Conservation (phyloP, 2,888 invertebrate genomes). For the Cheilosia scutellata region DNA sequence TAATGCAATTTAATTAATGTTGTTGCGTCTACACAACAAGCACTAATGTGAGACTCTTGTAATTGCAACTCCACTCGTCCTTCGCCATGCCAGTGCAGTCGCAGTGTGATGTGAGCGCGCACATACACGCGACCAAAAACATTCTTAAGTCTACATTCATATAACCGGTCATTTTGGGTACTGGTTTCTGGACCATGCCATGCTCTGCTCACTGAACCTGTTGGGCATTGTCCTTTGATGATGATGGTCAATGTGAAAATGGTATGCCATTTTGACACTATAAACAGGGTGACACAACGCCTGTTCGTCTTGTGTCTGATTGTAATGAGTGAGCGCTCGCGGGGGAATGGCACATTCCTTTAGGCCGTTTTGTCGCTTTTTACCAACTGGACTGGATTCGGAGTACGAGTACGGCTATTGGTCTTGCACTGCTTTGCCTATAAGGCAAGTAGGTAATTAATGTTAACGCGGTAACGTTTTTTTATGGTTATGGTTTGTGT, state of each 20-base stretch:
- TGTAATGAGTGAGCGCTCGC: conserved; percentile 59
- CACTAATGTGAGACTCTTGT: conserved; percentile 75
- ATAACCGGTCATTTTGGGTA: conserved; percentile 57
- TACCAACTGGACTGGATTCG: conserved; percentile 24
- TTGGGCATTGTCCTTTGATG: conserved; percentile 61
- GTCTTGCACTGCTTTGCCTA: conserved; percentile 31
- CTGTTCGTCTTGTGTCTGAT: conserved; percentile 57
- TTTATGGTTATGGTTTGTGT: conserved; percentile 72
- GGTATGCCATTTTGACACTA: conserved; percentile 74
- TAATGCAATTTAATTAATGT: conserved; percentile 76
- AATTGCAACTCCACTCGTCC: conserved; percentile 60
- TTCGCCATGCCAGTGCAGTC: conserved; percentile 39
- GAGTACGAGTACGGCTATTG: background rate
- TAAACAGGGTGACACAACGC: conserved; percentile 74
- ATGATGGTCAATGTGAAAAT: conserved; percentile 74
- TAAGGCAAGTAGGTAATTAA: conserved; percentile 61
- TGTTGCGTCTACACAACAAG: conserved; percentile 75
- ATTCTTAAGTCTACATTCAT: background rate
- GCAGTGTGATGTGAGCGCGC: conserved; percentile 34
- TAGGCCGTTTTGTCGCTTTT: conserved; percentile 36
- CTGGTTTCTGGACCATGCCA: conserved; percentile 48
- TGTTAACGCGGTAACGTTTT: conserved; percentile 54
- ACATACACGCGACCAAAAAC: conserved; percentile 49
- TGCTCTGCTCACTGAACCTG: conserved; percentile 48
- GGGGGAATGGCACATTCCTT: conserved; percentile 48